Percentiles rank a stretch among this genome's conserved stretches.
These are phyloP conservation scores for Orycteropus afer DNA, from an alignment of 2,113 vertebrate genomes.

Conservation along the genomic window DNA sequence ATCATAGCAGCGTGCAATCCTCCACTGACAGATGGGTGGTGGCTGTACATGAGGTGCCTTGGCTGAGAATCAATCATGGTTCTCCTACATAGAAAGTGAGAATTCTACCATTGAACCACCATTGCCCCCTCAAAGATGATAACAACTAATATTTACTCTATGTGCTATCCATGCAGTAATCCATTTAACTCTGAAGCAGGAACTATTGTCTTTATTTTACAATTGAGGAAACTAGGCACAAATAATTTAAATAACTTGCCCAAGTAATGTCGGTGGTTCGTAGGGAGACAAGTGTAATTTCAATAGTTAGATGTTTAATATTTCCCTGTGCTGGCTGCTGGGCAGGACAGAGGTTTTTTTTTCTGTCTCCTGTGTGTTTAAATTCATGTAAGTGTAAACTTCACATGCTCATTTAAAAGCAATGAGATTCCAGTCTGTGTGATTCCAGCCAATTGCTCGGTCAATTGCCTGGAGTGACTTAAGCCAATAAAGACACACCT, in stretches of 20 bases:
- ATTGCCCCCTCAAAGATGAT: not conserved
- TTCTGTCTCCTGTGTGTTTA: not conserved
- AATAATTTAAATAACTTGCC: not conserved
- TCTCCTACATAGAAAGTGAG: not conserved
- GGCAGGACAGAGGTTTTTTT: not conserved
- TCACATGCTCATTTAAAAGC: rapidly evolving
- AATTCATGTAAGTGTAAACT: rapidly evolving
- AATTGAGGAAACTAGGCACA: not conserved
- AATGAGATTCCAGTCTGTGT: rapidly evolving
- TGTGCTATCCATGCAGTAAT: rapidly evolving
- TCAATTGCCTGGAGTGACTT: no score
- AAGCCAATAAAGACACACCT: no score
- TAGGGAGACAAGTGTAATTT: rapidly evolving
- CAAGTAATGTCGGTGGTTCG: rapidly evolving
- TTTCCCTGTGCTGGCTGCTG: not conserved
- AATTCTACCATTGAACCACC: not conserved
- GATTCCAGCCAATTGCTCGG: no score
- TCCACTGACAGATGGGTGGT: not conserved
- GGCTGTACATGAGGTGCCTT: no score
- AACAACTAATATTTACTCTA: no score
- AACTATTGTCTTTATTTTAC: rapidly evolving
- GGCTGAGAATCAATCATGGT: no score
- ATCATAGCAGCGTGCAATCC: not conserved
- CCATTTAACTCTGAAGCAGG: no score
- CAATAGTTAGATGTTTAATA: rapidly evolving